These are phyloP conservation scores for Pempheris klunzingeri DNA, from an alignment of 2,797 vertebrate species.

Conservation along the genomic window DNA sequence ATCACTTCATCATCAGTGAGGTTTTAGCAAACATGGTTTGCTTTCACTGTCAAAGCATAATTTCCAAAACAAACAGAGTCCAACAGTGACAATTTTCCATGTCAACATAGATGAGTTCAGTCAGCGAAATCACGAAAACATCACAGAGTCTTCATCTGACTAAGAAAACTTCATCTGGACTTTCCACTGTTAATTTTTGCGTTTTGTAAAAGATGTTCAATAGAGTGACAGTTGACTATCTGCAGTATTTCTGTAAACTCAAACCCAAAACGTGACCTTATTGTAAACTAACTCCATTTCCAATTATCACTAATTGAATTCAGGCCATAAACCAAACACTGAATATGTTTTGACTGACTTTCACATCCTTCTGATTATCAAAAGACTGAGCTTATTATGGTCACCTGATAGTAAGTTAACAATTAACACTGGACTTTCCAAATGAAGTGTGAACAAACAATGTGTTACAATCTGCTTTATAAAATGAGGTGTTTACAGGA, in stretches of 20 bases:
- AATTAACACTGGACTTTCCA: constrained; percentile 54
- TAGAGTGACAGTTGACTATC: background rate
- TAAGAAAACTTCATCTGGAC: background rate
- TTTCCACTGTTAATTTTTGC: background rate
- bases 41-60: background rate
- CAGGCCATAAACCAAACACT: background rate
- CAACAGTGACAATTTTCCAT: too few relatives aligned
- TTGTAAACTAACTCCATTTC: background rate
- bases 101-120: background rate
- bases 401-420: constrained; percentile 12
- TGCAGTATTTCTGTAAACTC: background rate
- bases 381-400: background rate
- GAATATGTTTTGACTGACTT: constrained; percentile 8
- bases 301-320: background rate
- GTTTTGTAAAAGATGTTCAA: background rate
- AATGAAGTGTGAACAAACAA: constrained; percentile 22
- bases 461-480: background rate
- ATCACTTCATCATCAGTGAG: constrained; percentile 34
- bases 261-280: background rate
- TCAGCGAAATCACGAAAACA: background rate
- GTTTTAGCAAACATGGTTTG: background rate
- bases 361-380: constrained; percentile 43
- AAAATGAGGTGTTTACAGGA: constrained; percentile 19
- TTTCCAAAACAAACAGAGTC: constrained; percentile 1
- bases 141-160: background rate